These are phyloP conservation scores for Halcyon badia DNA, from an alignment of 2,797 vertebrate genomes.

Conservation along the genomic window DNA sequence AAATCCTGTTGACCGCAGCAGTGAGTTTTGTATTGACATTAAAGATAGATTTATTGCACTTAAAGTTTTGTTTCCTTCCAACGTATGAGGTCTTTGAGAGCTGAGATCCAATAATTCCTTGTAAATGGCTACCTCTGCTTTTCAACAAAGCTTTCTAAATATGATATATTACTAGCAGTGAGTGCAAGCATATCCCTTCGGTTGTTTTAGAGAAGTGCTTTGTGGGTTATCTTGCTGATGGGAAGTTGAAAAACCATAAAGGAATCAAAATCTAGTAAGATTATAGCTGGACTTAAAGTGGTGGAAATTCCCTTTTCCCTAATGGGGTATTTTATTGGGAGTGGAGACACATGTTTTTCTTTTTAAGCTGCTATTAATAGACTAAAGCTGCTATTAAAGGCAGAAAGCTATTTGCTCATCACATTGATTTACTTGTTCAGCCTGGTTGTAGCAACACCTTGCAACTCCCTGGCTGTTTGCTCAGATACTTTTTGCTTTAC, in stretches of 20 bases:
- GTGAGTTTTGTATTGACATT: not conserved
- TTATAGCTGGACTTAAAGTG: not conserved
- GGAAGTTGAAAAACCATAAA: not conserved
- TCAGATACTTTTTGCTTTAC: not conserved
- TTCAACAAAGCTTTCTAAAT: not conserved
- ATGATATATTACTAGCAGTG: not conserved
- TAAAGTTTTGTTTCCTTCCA: conserved; percentile 11
- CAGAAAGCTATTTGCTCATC: not conserved
- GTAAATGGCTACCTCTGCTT: not conserved
- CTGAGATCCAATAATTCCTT: not conserved
- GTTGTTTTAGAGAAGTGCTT: not conserved
- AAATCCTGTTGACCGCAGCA: conserved; percentile 39
- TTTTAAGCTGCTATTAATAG: not conserved
- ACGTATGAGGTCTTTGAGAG: not conserved
- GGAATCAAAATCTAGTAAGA: not conserved
- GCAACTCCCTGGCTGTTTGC: not conserved
- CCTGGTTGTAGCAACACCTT: not conserved
- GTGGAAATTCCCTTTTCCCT: not conserved
- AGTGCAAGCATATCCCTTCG: not conserved
- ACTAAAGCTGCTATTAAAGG: not conserved
- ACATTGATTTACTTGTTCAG: not conserved
- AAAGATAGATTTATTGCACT: conserved; percentile 19
- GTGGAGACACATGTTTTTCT: not conserved
- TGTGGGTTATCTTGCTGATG: not conserved
- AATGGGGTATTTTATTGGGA: not conserved